Evolutionary conservation across 1,140 invertebrate genomes (phyloP), one percentile per base, ranked within the genome.

Genomic region (Euwallacea similis): DNA sequence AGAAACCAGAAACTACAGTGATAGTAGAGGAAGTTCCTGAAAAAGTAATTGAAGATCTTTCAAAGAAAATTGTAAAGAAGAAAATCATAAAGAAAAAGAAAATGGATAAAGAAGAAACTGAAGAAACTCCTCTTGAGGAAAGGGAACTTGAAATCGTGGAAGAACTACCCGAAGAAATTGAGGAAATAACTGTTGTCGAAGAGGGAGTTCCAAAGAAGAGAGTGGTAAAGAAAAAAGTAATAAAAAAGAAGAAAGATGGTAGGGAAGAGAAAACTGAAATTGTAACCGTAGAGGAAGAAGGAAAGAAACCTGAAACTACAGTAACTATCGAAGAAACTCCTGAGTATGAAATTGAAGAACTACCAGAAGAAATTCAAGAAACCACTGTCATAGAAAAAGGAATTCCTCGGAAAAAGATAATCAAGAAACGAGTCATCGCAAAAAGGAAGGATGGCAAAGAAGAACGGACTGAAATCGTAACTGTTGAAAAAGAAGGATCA

Each of bases 231-330:
- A 82, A 80, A 74, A 50, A 65, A 77, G 80, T 21, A 69, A 80
- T 81, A 47, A 84, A 82, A 13, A 84, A 83, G 68, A 77, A 78
- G 8, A 81, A 81, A 43, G 83, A 82, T 10, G 76, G 76, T 9
- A 83, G 81, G 71, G 72, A 84, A 72, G 79, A 84, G 76, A 77
- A 80, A 4, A 83, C 80, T 7, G 82, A 84, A 78, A 82, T 83
- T 68, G 81, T 82, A 43, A 83, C 84, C n/a, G 76, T 83, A 43
- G 80, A 83, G 76, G 81, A 83, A 76, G 82, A 84, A 68, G 81
- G 81, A 42, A 79, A 78, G 42, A 56, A 79, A 75, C 79, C 80
- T 11, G 76, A 73, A 72, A 73, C 72, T 8, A 79, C 74, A n/a
- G 79, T 81, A 15, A 78, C 71, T 3, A 69, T 79, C 13, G 60